phyloP scores from a whole-genome alignment of 2,797 vertebrate species.

The Phataginus tricuspis region DNA sequence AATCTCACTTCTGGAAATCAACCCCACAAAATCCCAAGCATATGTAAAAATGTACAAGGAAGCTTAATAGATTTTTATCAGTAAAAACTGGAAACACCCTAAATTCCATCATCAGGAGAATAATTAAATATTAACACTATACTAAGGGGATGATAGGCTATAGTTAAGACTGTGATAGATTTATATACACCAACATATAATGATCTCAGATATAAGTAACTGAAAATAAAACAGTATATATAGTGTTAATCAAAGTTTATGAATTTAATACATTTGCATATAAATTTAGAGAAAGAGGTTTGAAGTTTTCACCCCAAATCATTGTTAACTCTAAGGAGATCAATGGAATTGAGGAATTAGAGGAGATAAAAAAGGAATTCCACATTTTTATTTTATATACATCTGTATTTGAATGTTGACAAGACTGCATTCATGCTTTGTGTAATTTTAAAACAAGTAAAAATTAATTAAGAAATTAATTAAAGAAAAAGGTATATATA shows the following conservation, averaged over 20 bases:
- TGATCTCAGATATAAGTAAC: neutral
- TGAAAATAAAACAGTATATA: neutral
- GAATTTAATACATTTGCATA: neutral
- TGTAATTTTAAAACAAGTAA: conserved; percentile 43
- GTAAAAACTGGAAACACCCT: neutral
- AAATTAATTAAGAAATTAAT: neutral
- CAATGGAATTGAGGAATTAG: neutral
- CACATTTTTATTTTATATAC: neutral
- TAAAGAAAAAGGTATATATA: neutral
- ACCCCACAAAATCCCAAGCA: neutral
- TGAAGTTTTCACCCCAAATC: neutral
- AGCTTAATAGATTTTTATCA: neutral
- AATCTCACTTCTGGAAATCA: conserved; percentile 26
- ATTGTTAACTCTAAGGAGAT: conserved; percentile 10
- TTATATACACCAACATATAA: neutral
- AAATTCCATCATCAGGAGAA: conserved; percentile 7
- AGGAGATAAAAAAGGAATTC: neutral
- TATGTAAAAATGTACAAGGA: neutral
- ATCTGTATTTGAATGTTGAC: conserved; percentile 21
- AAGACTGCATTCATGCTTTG: neutral
- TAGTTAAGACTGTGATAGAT: neutral
- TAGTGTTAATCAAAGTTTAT: neutral
- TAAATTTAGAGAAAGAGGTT: neutral
- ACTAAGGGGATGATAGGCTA: neutral
- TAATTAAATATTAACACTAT: neutral